These are phyloP conservation scores for Drosophila yooni DNA, from an alignment of 2,888 invertebrate genomes.

Conservation along the genomic window DNA sequence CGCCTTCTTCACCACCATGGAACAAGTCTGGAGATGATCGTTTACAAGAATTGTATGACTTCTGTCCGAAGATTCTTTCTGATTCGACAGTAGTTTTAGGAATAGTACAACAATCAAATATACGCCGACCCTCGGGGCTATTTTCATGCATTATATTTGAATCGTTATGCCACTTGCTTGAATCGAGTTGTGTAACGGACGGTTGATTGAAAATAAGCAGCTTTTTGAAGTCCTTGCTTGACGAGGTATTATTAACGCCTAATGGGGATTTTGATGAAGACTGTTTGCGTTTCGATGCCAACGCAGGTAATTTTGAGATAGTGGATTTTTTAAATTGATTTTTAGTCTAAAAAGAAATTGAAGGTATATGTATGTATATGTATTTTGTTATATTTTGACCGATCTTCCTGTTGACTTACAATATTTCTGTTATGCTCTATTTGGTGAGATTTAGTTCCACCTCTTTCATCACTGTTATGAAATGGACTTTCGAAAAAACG, in stretches of 20 bases:
- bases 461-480: slow-evolving; percentile 56
- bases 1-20: slow-evolving; percentile 72
- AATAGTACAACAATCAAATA: slow-evolving; percentile 72
- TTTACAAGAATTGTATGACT: slow-evolving; percentile 78
- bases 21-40: slow-evolving; percentile 64
- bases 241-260: slow-evolving; percentile 61
- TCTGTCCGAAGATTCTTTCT: slow-evolving; percentile 69
- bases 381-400: not conserved
- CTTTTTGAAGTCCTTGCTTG: slow-evolving; percentile 70
- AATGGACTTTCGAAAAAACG: slow-evolving; percentile 49
- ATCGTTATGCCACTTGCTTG: slow-evolving; percentile 68
- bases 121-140: slow-evolving; percentile 64
- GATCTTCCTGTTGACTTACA: slow-evolving; percentile 47
- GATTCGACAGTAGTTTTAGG: slow-evolving; percentile 70
- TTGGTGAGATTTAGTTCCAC: slow-evolving; percentile 67
- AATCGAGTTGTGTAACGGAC: slow-evolving; percentile 64
- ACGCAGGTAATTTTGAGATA: slow-evolving; percentile 70
- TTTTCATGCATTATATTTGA: slow-evolving; percentile 58
- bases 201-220: slow-evolving; percentile 69
- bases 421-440: slow-evolving; percentile 65
- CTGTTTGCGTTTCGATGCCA: slow-evolving; percentile 71
- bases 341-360: slow-evolving; percentile 55
- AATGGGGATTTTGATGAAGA: slow-evolving; percentile 61
- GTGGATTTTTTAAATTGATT: slow-evolving; percentile 73
- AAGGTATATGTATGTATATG: slow-evolving; percentile 1